Conservation (phyloP, 2,888 invertebrate species). For the Ctena decussata region DNA sequence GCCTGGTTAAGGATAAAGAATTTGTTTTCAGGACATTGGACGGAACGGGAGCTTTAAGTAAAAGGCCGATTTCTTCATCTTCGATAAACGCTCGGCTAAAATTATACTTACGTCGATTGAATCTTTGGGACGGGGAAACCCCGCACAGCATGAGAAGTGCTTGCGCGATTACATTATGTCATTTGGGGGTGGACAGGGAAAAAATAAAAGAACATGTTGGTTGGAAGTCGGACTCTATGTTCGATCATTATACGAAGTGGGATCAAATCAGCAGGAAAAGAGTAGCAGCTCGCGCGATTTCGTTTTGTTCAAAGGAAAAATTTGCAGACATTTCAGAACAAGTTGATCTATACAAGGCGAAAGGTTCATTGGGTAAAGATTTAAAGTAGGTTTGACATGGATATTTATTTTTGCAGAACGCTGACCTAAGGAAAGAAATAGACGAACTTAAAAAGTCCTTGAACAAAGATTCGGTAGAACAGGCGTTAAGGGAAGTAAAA, state of each 20-base stretch:
- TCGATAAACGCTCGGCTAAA: too few species aligned
- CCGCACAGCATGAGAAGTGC: too few species aligned
- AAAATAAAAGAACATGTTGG: conserved; percentile 15
- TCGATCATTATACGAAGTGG: neutral
- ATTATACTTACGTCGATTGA: too few species aligned
- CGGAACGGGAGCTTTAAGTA: too few species aligned
- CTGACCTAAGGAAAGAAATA: neutral
- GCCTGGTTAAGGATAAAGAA: too few species aligned
- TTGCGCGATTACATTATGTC: too few species aligned
- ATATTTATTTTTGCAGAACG: neutral
- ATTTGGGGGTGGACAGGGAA: too few species aligned
- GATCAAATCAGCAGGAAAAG: neutral
- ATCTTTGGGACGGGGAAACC: too few species aligned
- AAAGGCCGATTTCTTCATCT: too few species aligned
- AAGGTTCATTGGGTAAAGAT: neutral
- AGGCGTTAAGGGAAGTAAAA: conserved; percentile 16
- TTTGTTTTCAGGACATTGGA: too few species aligned
- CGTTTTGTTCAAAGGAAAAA: neutral
- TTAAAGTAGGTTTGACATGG: neutral
- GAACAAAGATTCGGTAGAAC: conserved; percentile 5
- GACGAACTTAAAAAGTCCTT: neutral
- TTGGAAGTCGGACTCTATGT: conserved; percentile 24
- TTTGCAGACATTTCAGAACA: neutral
- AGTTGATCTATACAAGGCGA: neutral
- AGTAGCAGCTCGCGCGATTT: neutral